Conservation (phyloP, 2,888 invertebrate genomes). For the Magallana nippona region DNA sequence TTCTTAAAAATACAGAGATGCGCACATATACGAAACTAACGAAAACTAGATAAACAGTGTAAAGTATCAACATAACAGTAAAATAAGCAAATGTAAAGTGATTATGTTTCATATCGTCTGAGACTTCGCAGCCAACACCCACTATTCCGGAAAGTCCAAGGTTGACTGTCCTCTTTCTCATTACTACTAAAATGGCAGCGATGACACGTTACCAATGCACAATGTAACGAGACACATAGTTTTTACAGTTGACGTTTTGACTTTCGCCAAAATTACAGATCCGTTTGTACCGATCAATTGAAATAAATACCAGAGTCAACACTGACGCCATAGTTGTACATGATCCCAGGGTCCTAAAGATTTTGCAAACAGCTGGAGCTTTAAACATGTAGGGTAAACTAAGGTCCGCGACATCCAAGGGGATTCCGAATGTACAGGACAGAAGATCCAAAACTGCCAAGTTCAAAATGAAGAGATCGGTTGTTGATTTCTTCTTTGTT, state of each 20-base stretch:
- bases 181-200: slow-evolving; percentile 61
- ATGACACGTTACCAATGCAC: slow-evolving; percentile 56
- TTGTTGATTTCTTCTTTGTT: slow-evolving; percentile 55
- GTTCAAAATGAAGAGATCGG: slow-evolving; percentile 64
- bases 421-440: slow-evolving; percentile 64
- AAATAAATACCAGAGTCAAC: slow-evolving; percentile 58
- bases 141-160: slow-evolving; percentile 46
- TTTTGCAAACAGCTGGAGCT: slow-evolving; percentile 60
- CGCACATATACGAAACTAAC: slow-evolving; percentile 61
- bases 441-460: slow-evolving; percentile 63
- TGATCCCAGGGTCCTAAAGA: slow-evolving; percentile 60
- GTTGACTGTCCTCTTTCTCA: slow-evolving; percentile 55
- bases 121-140: slow-evolving; percentile 62
- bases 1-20: slow-evolving; percentile 57
- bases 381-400: slow-evolving; percentile 63
- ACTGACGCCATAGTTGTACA: slow-evolving; percentile 63
- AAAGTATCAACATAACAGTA: slow-evolving; percentile 60
- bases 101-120: slow-evolving; percentile 58
- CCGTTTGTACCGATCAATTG: slow-evolving; percentile 65
- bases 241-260: slow-evolving; percentile 58
- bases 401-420: slow-evolving; percentile 65
- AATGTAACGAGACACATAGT: slow-evolving; percentile 60
- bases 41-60: slow-evolving; percentile 59
- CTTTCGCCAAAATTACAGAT: slow-evolving; percentile 64
- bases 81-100: slow-evolving; percentile 64